These are phyloP conservation scores for Colletes latitarsis DNA, from an alignment of 1,140 invertebrate genomes.

Conservation along the genomic window DNA sequence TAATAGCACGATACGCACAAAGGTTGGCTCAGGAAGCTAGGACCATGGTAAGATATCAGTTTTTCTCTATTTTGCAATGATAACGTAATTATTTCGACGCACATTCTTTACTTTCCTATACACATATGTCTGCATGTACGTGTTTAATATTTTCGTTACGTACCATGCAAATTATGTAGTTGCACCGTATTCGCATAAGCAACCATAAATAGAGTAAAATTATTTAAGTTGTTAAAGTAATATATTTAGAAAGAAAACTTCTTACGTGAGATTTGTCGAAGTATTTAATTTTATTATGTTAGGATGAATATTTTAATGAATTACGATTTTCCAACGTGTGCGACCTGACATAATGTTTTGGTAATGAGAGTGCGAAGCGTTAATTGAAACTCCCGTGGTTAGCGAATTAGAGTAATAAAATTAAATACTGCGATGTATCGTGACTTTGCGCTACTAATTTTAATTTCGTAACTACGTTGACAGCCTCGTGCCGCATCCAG, in stretches of 20 bases:
- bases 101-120: neutral
- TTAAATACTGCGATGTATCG: slow-evolving; percentile 20
- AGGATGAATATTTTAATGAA: neutral
- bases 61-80: slow-evolving; percentile 23
- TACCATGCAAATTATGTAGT: neutral
- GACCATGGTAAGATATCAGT: slow-evolving; percentile 86
- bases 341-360: neutral
- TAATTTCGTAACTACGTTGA: slow-evolving; percentile 62
- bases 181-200: neutral
- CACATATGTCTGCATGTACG: neutral
- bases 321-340: neutral
- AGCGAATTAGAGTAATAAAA: slow-evolving; percentile 31
- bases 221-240: neutral
- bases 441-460: slow-evolving; percentile 39
- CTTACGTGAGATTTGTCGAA: neutral
- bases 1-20: slow-evolving; percentile 97
- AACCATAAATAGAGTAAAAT: neutral
- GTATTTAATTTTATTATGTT: neutral
- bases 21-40: slow-evolving; percentile 94
- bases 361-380: neutral
- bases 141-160: neutral
- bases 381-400: neutral
- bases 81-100: slow-evolving; percentile 12
- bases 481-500: slow-evolving; percentile 77
- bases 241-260: neutral